These are phyloP conservation scores for Asbolus verrucosus DNA, from an alignment of 1,140 invertebrate genomes.

Conservation along the genomic window DNA sequence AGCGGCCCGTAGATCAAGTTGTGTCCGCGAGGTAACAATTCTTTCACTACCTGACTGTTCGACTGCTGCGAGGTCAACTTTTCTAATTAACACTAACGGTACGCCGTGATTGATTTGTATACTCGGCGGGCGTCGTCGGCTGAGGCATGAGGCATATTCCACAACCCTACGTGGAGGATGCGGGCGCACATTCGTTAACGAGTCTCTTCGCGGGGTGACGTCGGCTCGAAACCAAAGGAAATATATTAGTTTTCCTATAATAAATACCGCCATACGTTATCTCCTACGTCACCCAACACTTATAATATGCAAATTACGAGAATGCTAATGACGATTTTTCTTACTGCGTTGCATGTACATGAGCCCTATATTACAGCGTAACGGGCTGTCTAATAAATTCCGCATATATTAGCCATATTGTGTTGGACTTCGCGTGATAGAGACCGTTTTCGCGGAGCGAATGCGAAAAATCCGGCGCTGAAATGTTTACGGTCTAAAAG, in stretches of 20 bases:
- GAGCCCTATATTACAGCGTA: constrained; percentile 43
- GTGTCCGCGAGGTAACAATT: constrained; percentile 37
- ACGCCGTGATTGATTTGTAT: constrained; percentile 58
- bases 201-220: constrained; percentile 20
- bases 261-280: constrained; percentile 48
- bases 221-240: constrained; percentile 42
- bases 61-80: constrained; percentile 57
- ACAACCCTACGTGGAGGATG: constrained; percentile 28
- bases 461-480: constrained; percentile 20
- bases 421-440: constrained; percentile 40
- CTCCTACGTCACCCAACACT: constrained; percentile 43
- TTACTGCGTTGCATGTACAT: constrained; percentile 36
- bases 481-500: constrained; percentile 30
- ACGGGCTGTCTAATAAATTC: constrained; percentile 41
- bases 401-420: constrained; percentile 45
- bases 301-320: constrained; percentile 50
- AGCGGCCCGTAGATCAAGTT: constrained; percentile 23
- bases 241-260: constrained; percentile 48
- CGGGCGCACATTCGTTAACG: constrained; percentile 39
- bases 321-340: constrained; percentile 42
- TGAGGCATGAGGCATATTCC: constrained; percentile 24
- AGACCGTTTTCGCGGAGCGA: constrained; percentile 27
- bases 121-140: constrained; percentile 48
- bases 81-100: constrained; percentile 61
- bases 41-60: constrained; percentile 51